phyloP scores from a whole-genome alignment of 2,888 invertebrate species.

The Drosophila barbarae region DNA sequence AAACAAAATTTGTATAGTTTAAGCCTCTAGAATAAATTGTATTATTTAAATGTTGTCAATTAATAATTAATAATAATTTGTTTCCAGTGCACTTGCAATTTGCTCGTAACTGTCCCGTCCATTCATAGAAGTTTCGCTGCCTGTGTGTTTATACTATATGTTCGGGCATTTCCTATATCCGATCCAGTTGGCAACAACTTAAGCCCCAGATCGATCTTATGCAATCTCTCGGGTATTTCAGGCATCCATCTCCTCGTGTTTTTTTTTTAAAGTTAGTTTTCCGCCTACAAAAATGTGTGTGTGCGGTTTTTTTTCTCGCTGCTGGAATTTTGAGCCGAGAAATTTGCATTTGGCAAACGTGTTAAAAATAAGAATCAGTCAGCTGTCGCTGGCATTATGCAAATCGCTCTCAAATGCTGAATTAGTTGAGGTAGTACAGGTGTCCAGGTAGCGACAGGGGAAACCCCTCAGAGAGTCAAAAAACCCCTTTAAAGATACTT shows the following conservation, averaged over 20 bases:
- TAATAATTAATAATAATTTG: too few species aligned
- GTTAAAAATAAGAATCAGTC: slow-evolving; percentile 48
- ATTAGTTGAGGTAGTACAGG: slow-evolving; percentile 25
- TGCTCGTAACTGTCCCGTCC: slow-evolving; percentile 13
- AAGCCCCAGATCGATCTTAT: slow-evolving; percentile 24
- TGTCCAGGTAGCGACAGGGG: not conserved
- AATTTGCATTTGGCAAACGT: slow-evolving; percentile 42
- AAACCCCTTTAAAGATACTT: not conserved
- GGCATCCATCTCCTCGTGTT: slow-evolving; percentile 30
- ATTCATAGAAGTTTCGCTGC: slow-evolving; percentile 34
- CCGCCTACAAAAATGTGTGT: slow-evolving; percentile 13
- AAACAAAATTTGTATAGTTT: too few species aligned
- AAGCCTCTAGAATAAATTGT: too few species aligned
- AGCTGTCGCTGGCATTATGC: slow-evolving; percentile 56
- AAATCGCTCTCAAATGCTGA: slow-evolving; percentile 38
- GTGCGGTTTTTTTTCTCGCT: slow-evolving; percentile 14
- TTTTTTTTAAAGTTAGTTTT: slow-evolving; percentile 8
- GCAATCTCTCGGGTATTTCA: slow-evolving; percentile 50
- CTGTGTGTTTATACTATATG: slow-evolving; percentile 7
- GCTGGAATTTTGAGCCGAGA: slow-evolving; percentile 31
- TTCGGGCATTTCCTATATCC: slow-evolving; percentile 43
- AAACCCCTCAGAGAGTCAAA: not conserved
- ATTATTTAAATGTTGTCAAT: too few species aligned
- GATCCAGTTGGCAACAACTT: slow-evolving; percentile 29
- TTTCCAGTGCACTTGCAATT: slow-evolving; percentile 5